Base-by-base conservation (phyloP, 2,797 vertebrate species). In the Pelodytes ibericus region DNA sequence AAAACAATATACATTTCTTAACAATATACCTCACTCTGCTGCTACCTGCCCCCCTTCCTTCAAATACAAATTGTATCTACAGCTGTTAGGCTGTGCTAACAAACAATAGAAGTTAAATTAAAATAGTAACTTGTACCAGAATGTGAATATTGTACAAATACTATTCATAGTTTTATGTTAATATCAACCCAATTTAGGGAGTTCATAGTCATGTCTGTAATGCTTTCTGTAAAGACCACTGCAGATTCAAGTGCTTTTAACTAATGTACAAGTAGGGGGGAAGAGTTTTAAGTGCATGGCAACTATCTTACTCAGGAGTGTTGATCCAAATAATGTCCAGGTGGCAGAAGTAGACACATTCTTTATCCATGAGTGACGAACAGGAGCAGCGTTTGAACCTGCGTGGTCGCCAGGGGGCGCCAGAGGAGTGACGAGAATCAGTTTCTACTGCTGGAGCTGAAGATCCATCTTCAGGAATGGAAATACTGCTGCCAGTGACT, bases 291-390 rank as follows among this genome's bases (percentile, higher is more conserved):
- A 18, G 41, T 30, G 33, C 24, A 44, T n/a, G 53, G 36, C 26
- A 30, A 27, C 30, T 31, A 2, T 63, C 95, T 93, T 83, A 99
- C 97, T 96, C 96, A 7, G 97, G 95, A 53, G 97, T 98, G 94
- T 98, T 98, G 91, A 99, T 93, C 97, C 97, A 99, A 73, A 99
- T 98, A 86, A 99, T 98, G 89, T 99, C 97, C 81, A 99, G 90
- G 88, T 99, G 97, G 86, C 97, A 99, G 90, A 96, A 99, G 87
- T 99, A 99, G 74, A 99, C 95, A 67, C 97, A 99, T 84, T 99
- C 97, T 77, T 97, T 96, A 82, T 99, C 97, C 86, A 95, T 84
- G 84, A 99, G 90, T 3, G 93, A 92, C 0, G 95, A 94, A 80
- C 96, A 99, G 62, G 96, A 97, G 86, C 97, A 99, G 83, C 97